Base-by-base conservation (phyloP, 1,140 invertebrate species). In the Euwallacea similis region DNA sequence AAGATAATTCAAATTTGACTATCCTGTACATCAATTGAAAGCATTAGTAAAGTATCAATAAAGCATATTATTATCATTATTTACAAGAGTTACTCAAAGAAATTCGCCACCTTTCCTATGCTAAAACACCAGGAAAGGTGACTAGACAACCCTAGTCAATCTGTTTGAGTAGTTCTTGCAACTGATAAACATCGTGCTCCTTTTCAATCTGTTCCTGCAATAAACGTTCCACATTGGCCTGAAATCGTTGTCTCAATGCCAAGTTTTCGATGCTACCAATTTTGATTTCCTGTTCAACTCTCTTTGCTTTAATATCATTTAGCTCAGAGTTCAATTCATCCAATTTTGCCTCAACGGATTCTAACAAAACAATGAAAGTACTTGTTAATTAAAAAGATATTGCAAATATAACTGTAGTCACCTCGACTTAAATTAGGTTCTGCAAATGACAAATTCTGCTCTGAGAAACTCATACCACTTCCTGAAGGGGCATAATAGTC, bases 181-280 rank as follows among this genome's bases (percentile, higher is more conserved):
- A 59, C 21, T 78, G 73, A 71, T 78, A 78, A 61, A 76, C 74
- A 83, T 94, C 90, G 81, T 91, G 86, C 79, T 93, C 88, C 76
- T 94, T 94, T 68, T 92, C 90, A 70, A 89, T 83, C 73, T 94
- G 90, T 78, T 94, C 90, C 62, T 89, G 87, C 62, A 91, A 83
- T 4, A 95, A 83, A 77, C 89, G 89, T 73, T 94, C 90, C 0
- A 95, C 82, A 59, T 90, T 90, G 71, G 91, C 88, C 79, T 94
- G 91, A 79, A 96, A 93, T 47, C 93, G 82, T 80, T 94, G 90
- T 55, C 90, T 86, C 0, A 97, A 79, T 33, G 93, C 91, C 65
- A 90, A 81, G 81, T 96, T 97, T 79, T 96, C 94, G 78, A 96
- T 94, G 44, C 89, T 91, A 7, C 89, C 88, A 75, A 96, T 90